Base-by-base conservation (phyloP, 2,113 vertebrate species). In the Dicerorhinus sumatrensis region DNA sequence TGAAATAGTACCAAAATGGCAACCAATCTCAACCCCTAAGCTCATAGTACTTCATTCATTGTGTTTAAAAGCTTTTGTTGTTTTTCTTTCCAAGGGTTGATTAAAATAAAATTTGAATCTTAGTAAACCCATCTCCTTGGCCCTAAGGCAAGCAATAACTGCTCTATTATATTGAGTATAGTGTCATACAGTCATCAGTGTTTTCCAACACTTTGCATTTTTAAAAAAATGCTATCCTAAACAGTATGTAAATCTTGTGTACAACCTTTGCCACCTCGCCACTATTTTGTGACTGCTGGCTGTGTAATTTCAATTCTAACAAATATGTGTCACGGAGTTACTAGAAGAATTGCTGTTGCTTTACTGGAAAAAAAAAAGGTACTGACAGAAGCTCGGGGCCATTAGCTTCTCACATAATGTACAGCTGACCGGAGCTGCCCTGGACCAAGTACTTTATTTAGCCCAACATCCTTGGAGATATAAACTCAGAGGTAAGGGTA, bases 251-350 rank as follows among this genome's bases (percentile, higher is more conserved):
- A 96, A 95, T 69, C 12, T 1, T 9, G 12, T 16, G 5, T 2
- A 33, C 82, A 73, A 23, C 60, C 89, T 77, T 75, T 12, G 76
- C 39, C 17, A 3, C 9, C 65, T 20, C 3, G 1, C 39, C 27
- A 20, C 58, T 58, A 20, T 33, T 54, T 36, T 27, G 0, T 76
- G 90, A 76, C 94, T 80, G 42, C 48, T 0, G 12, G 48, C 92
- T 75, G 27, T 90, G 58, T 92, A 23, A 95, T 97, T 91, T 96
- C 72, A 91, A 1, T 42, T 94, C 69, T 46, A 96, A 92, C 76
- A 75, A 77, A 91, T 91, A 48, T 0, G 11, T 95, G 94, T 93
- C 89, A 69, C 21, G 0, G 2, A 92, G 73, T 85, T 82, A 70
- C 56, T 56, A 23, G 93, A 72, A 62, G 31, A 84, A 80, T 65